Conservation (phyloP, 2,113 vertebrate genomes). For the Rhadina sibilatrix region DNA sequence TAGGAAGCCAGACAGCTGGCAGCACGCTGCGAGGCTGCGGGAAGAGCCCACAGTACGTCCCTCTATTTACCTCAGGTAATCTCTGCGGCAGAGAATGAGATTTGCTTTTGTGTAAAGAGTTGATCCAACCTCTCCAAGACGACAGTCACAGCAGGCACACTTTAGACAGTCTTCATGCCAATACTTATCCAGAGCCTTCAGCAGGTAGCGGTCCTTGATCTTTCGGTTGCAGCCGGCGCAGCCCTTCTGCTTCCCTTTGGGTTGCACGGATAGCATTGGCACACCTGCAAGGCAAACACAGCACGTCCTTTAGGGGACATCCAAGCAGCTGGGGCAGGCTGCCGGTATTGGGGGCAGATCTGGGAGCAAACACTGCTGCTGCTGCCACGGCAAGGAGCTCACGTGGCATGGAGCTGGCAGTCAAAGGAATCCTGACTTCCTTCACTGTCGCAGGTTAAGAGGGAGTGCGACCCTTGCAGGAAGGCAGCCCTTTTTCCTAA, state of each 20-base stretch:
- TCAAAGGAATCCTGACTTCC: not conserved
- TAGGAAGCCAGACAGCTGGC: not conserved
- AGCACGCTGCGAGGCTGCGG: not conserved
- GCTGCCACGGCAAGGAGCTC: not conserved
- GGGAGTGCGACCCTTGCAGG: not conserved
- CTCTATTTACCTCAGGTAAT: constrained; percentile 96
- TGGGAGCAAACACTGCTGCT: not conserved
- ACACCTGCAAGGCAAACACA: constrained; percentile 85
- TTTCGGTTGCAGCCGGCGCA: constrained; percentile 99
- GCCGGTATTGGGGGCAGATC: not conserved
- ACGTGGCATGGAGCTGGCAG: not conserved
- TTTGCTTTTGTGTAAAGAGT: constrained; percentile 99
- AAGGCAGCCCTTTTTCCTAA: not conserved
- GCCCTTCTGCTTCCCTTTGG: constrained; percentile 99
- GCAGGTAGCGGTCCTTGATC: constrained; percentile 99
- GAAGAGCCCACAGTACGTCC: not conserved
- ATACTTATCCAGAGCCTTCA: constrained; percentile 99
- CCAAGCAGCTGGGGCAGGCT: not conserved
- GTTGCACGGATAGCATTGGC: constrained; percentile 98
- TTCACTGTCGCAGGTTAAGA: not conserved
- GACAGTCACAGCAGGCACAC: constrained; percentile 99
- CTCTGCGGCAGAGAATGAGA: constrained; percentile 98
- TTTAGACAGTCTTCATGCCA: constrained; percentile 99
- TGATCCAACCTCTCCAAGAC: constrained; percentile 98
- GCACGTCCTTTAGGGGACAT: not conserved